Conservation (phyloP, 2,797 vertebrate genomes). For the Galago senegalensis region DNA sequence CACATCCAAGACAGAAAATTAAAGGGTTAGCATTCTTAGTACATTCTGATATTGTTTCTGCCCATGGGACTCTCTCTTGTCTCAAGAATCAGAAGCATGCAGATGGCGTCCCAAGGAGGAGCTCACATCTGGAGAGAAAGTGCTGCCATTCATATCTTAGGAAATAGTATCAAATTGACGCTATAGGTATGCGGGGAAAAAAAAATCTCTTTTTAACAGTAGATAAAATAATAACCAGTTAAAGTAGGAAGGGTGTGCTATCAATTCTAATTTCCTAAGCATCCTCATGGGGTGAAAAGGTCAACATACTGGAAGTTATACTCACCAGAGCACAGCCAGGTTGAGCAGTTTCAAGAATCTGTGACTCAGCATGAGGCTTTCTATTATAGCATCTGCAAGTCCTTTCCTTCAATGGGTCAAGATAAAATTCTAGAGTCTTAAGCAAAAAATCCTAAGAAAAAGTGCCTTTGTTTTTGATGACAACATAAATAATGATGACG, state of each 20-base stretch:
- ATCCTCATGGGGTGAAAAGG: background rate
- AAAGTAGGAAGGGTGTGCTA: background rate
- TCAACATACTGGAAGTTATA: background rate
- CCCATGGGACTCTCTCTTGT: background rate
- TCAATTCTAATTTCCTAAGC: constrained; percentile 13
- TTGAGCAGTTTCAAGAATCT: background rate
- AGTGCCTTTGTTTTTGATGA: background rate
- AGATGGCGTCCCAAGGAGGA: background rate
- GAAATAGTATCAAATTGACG: background rate
- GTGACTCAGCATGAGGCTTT: background rate
- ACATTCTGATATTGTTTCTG: background rate
- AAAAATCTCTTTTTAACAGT: background rate
- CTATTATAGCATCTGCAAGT: background rate
- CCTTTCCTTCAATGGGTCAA: background rate
- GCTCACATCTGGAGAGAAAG: constrained; percentile 12
- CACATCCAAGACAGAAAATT: constrained; percentile 32
- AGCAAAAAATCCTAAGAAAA: constrained; percentile 33
- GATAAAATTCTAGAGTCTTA: background rate
- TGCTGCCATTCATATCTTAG: background rate
- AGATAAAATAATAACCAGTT: background rate
- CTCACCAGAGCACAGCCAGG: background rate
- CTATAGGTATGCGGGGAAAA: background rate
- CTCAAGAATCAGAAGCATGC: background rate
- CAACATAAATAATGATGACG: background rate
- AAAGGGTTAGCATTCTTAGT: background rate